Conservation (phyloP, 1,140 invertebrate species). For the Chironomus striatipennis region DNA sequence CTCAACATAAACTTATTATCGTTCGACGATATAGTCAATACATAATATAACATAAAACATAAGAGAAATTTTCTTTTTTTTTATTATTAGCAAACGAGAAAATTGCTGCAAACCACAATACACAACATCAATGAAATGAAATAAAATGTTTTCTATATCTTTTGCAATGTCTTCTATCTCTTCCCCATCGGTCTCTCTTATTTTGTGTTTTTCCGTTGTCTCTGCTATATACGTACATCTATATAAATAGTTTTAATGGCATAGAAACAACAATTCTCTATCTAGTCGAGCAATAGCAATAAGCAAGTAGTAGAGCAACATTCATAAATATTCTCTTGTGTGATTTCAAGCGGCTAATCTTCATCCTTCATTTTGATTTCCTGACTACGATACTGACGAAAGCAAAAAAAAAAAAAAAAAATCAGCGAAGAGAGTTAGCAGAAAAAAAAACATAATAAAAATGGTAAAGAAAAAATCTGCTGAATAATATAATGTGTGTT, state of each 20-base stretch:
- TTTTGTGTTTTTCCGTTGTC: no score
- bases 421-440: neutral
- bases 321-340: conserved; percentile 14
- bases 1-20: no score
- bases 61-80: no score
- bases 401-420: neutral
- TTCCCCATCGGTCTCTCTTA: no score
- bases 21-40: no score
- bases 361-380: conserved; percentile 9
- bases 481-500: conserved; percentile 25
- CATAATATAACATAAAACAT: no score
- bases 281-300: neutral
- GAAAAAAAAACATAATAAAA: conserved; percentile 13
- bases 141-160: no score
- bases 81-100: no score
- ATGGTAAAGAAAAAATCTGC: neutral
- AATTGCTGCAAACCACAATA: no score
- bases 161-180: no score
- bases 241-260: conserved; percentile 9
- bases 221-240: neutral
- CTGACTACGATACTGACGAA: neutral
- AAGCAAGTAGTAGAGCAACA: neutral
- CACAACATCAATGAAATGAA: no score
- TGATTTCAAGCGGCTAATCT: conserved; percentile 12
- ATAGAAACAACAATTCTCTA: neutral